A percentile compares a stretch with the other conserved stretches of the same genome.
Evolutionary conservation across 1,140 invertebrate species (phyloP).

Genomic region (Drosophila lowei): DNA sequence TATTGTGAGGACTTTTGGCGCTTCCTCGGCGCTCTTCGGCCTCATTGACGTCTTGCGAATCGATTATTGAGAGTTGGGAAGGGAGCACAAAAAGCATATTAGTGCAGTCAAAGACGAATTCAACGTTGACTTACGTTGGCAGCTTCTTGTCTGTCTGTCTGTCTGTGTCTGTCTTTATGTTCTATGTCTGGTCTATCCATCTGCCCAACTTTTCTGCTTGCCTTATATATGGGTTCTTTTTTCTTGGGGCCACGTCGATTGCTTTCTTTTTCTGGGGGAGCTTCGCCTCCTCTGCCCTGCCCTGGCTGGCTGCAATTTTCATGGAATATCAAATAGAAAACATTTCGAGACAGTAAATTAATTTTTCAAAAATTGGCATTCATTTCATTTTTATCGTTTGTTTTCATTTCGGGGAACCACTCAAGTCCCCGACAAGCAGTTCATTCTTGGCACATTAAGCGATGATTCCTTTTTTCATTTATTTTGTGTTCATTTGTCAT

Average conservation of each 20-base stretch:
- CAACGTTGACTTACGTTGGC: slow-evolving; percentile 42
- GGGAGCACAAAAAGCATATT: slow-evolving; percentile 47
- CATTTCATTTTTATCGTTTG: slow-evolving; percentile 54
- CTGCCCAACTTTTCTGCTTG: too few species aligned
- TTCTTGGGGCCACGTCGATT: too few species aligned
- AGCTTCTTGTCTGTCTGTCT: slow-evolving; percentile 29
- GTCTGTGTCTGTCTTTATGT: slow-evolving; percentile 8
- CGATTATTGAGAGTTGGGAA: slow-evolving; percentile 34
- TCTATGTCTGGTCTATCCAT: slow-evolving; percentile 7
- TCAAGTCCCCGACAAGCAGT: slow-evolving; percentile 5
- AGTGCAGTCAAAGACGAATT: slow-evolving; percentile 31
- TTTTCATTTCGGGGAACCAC: slow-evolving; percentile 2
- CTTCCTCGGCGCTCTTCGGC: slow-evolving; percentile 27
- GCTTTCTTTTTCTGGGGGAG: slow-evolving; percentile 14
- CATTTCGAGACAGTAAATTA: slow-evolving; percentile 61
- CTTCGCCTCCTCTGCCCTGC: slow-evolving; percentile 30
- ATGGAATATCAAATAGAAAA: slow-evolving; percentile 60
- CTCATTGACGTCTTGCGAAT: slow-evolving; percentile 51
- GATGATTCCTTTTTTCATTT: slow-evolving; percentile 27
- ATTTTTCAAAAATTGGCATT: slow-evolving; percentile 67
- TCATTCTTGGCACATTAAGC: slow-evolving; percentile 48
- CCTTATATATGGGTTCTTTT: too few species aligned
- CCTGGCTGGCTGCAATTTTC: slow-evolving; percentile 40
- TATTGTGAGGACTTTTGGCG: slow-evolving; percentile 55
- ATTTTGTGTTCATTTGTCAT: slow-evolving; percentile 48